Base-by-base conservation (phyloP, 1,140 invertebrate genomes). In the Mylabris phalerata region DNA sequence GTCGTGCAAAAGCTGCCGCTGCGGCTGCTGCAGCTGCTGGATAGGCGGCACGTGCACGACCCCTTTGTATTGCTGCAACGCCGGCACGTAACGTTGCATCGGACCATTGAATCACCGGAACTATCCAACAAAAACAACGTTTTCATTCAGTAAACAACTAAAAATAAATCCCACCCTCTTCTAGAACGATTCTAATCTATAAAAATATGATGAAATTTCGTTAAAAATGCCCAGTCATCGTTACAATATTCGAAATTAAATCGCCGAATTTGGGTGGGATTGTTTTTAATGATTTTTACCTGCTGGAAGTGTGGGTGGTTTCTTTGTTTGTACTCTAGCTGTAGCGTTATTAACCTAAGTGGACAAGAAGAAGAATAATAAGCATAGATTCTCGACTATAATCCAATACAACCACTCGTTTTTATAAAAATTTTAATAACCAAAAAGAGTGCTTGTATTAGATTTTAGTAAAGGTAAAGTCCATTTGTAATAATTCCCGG, bases 311-410 rank as follows among this genome's bases (percentile, higher is more conserved):
- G 92, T 83, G 63, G 90, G 84, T 73, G 92, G 89, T 84, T 98
- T 98, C 86, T 97, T 98, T 73, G 93, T 96, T 85, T 96, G 93
- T 76, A 97, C 93, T 82, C 93, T 85, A 67, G 93, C 93, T 70
- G 94, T 98, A 66, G 94, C 93, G 83, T 96, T 97, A 84, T 97
- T 98, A 74, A 96, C 93, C 94, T 97, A 83, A 67, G 32, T 32
- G 4, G 32, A 7, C 50, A 48, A 60, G 54, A 46, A 55, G 50
- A 11, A 26, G 10, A 61, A 51, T 32, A 41, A 50, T 59, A 24
- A 65, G 40, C 19, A 19, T 48, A 62, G 55, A 42, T 41, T 48
- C 11, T 13, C 13, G 19, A 24, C 10, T 7, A 45, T 19, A 55
- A 59, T 66, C 62, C 57, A 68, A 59, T 68, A 57, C 42, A 61